These are phyloP conservation scores for Columba guinea DNA, from an alignment of 2,797 vertebrate species.

Conservation along the genomic window DNA sequence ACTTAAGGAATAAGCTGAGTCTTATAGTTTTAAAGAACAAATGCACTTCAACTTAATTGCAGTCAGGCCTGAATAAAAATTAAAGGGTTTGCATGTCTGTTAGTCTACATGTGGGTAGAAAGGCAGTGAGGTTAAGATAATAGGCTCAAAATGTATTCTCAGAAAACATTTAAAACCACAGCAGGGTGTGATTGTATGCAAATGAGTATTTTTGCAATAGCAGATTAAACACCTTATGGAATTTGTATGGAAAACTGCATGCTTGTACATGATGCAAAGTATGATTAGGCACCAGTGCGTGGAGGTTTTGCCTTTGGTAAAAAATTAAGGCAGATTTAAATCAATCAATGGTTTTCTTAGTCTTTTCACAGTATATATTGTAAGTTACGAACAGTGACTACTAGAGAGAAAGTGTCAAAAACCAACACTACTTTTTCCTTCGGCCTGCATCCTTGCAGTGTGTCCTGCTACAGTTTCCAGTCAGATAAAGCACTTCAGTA, in stretches of 20 bases:
- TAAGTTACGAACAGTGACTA: not conserved
- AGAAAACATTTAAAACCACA: slow-evolving; percentile 65
- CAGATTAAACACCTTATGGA: slow-evolving; percentile 67
- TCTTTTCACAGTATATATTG: not conserved
- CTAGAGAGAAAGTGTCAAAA: not conserved
- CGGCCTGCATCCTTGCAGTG: not conserved
- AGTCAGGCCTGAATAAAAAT: slow-evolving; percentile 54
- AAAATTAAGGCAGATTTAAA: slow-evolving; percentile 45
- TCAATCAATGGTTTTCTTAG: slow-evolving; percentile 34
- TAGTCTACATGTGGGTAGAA: slow-evolving; percentile 60
- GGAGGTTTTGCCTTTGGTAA: slow-evolving; percentile 48
- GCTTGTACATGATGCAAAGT: slow-evolving; percentile 58
- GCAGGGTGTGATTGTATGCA: slow-evolving; percentile 71
- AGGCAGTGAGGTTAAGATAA: slow-evolving; percentile 69
- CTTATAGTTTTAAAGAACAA: slow-evolving; percentile 19
- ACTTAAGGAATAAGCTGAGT: slow-evolving; percentile 2
- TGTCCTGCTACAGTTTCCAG: not conserved
- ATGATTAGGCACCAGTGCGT: slow-evolving; percentile 49
- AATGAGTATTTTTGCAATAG: slow-evolving; percentile 69
- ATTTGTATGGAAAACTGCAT: slow-evolving; percentile 60
- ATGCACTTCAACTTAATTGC: slow-evolving; percentile 48
- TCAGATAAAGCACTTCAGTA: not conserved
- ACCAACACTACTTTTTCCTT: not conserved
- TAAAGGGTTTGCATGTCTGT: slow-evolving; percentile 59
- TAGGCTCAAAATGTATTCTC: slow-evolving; percentile 54